Conservation (phyloP, 2,888 invertebrate genomes). For the Noctua fimbriata region DNA sequence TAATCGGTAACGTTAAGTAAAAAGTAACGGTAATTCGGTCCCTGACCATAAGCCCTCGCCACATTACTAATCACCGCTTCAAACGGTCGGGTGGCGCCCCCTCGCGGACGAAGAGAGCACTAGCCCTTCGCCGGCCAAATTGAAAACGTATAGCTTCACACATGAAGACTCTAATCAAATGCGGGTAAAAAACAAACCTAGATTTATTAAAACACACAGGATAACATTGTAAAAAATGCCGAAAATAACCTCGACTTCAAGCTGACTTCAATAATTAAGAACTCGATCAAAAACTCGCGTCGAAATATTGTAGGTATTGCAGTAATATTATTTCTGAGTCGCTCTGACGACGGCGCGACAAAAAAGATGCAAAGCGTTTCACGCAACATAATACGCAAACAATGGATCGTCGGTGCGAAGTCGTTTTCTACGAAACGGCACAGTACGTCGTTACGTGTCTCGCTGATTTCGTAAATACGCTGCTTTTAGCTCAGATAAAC, state of each 20-base stretch:
- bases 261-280: slow-evolving; percentile 47
- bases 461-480: slow-evolving; percentile 80
- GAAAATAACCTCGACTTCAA: slow-evolving; percentile 53
- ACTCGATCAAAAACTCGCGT: slow-evolving; percentile 33
- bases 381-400: slow-evolving; percentile 81
- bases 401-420: slow-evolving; percentile 76
- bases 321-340: slow-evolving; percentile 61
- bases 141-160: slow-evolving; percentile 78
- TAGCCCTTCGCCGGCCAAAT: slow-evolving; percentile 75
- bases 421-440: slow-evolving; percentile 76
- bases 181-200: slow-evolving; percentile 67
- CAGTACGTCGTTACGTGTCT: slow-evolving; percentile 78
- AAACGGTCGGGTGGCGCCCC: slow-evolving; percentile 78
- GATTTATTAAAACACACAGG: slow-evolving; percentile 73
- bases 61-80: slow-evolving; percentile 85
- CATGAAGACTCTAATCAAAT: slow-evolving; percentile 71
- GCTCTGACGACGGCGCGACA: slow-evolving; percentile 62
- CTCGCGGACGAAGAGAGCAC: slow-evolving; percentile 73
- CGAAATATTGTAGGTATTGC: slow-evolving; percentile 48
- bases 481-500: slow-evolving; percentile 76
- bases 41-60: slow-evolving; percentile 74
- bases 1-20: too few relatives aligned
- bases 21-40: too few relatives aligned
- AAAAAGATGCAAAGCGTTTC: slow-evolving; percentile 78
- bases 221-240: slow-evolving; percentile 15